Conservation (phyloP, 2,888 invertebrate species). For the Luperina nickerlii region DNA sequence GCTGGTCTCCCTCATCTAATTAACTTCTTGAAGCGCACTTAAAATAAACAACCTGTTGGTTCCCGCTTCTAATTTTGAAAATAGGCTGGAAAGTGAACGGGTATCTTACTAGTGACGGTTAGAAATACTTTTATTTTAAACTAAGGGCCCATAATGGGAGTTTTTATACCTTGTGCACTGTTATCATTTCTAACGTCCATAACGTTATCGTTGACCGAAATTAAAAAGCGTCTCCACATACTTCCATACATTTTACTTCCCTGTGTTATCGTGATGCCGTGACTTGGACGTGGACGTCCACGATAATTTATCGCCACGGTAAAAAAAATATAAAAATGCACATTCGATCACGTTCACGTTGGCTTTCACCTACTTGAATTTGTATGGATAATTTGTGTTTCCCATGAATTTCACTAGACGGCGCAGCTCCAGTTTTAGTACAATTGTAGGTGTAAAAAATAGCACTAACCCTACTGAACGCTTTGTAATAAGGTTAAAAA, state of each 20-base stretch:
- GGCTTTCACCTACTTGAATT: no score
- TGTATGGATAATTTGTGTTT: no score
- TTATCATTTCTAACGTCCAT: neutral
- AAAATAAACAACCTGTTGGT: slow-evolving; percentile 71
- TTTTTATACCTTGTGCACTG: neutral
- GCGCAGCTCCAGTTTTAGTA: no score
- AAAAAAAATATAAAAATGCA: neutral
- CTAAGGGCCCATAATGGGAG: neutral
- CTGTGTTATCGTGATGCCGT: neutral
- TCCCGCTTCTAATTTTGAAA: slow-evolving; percentile 59
- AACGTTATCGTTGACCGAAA: neutral
- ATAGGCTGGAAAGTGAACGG: slow-evolving; percentile 44
- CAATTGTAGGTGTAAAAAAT: no score
- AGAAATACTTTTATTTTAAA: slow-evolving; percentile 14
- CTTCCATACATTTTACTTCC: neutral
- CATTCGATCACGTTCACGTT: neutral
- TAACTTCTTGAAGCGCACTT: slow-evolving; percentile 71
- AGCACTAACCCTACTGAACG: no score
- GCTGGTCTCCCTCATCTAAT: slow-evolving; percentile 70
- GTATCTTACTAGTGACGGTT: slow-evolving; percentile 35
- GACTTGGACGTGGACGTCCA: neutral
- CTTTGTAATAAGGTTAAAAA: no score
- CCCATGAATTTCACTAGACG: no score
- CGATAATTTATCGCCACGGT: neutral
- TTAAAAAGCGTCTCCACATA: neutral